Base-by-base conservation (phyloP, 2,113 vertebrate species). In the Serilophus lunatus region DNA sequence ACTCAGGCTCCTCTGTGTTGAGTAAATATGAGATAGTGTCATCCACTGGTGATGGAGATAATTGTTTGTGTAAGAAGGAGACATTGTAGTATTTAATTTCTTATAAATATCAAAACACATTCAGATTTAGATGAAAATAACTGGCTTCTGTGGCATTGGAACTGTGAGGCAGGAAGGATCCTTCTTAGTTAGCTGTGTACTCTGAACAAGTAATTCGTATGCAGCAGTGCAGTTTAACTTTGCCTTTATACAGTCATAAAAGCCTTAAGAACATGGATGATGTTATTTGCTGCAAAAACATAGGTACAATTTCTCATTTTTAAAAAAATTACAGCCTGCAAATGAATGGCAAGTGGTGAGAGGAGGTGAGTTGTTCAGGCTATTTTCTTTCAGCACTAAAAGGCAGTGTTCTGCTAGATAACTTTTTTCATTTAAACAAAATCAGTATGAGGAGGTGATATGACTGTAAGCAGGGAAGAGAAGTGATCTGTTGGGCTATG, bases 231-330 rank as follows among this genome's bases (percentile, higher is more conserved):
- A 56, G 20, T 82, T 61, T 45, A 47, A 51, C 11, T 69, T 68
- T 25, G 56, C 6, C 31, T 54, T 84, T 54, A 15, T 4, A 0
- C 61, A 44, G n/a, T 76, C 29, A n/a, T 28, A 66, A 50, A 69
- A 77, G 25, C 33, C 57, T 77, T 14, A 88, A 57, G 61, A 76
- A 59, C 0, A 0, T 36, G 40, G 13, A 40, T 4, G 1, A 3
- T 70, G n/a, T 69, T 65, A 63, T 51, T 87, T 94, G 47, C 36
- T 77, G 14, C 36, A 71, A 56, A 91, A 75, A 38, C 10, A 4
- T 9, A 76, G 49, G 18, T 75, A 15, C 18, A 4, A 13, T 63
- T 87, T 88, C 9, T 74, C 2, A 4, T 44, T 63, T 38, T 29
- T 53, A 8, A 14, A 63, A 40, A 50, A 86, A 74, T 14, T 29